Conservation (phyloP, 2,888 invertebrate genomes). For the Operophtera brumata region DNA sequence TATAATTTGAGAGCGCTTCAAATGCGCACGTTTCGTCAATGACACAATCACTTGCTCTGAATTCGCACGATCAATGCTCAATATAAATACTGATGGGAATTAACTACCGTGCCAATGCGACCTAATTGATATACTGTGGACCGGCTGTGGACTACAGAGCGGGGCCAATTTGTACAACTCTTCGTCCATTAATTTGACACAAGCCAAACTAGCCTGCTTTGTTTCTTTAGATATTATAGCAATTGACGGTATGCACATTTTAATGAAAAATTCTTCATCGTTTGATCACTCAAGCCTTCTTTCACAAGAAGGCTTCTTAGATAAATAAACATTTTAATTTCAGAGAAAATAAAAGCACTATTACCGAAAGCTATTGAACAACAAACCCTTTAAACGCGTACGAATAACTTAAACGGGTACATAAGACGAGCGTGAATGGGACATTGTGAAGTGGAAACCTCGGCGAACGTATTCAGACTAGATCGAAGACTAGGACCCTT, state of each 20-base stretch:
- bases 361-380: too few species aligned
- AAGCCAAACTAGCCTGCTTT: conserved; percentile 43
- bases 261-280: background rate
- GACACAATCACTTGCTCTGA: conserved; percentile 37
- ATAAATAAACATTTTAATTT: background rate
- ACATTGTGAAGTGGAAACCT: too few species aligned
- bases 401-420: too few species aligned
- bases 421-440: too few species aligned
- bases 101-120: conserved; percentile 54
- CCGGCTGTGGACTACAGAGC: conserved; percentile 33
- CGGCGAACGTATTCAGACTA: too few species aligned
- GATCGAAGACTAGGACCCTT: too few species aligned
- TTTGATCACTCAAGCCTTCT: background rate
- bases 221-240: conserved; percentile 23
- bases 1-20: conserved; percentile 1
- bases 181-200: conserved; percentile 61
- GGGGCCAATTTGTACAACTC: conserved; percentile 53
- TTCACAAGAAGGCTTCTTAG: too few species aligned
- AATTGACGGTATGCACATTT: background rate
- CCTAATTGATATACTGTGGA: conserved; percentile 66
- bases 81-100: conserved; percentile 55
- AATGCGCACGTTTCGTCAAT: conserved; percentile 12
- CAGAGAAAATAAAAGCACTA: background rate
- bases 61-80: conserved; percentile 60
- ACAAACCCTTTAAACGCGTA: too few species aligned